These are phyloP conservation scores for Dryoscopus gambensis DNA, from an alignment of 2,113 vertebrate genomes.

Conservation along the genomic window DNA sequence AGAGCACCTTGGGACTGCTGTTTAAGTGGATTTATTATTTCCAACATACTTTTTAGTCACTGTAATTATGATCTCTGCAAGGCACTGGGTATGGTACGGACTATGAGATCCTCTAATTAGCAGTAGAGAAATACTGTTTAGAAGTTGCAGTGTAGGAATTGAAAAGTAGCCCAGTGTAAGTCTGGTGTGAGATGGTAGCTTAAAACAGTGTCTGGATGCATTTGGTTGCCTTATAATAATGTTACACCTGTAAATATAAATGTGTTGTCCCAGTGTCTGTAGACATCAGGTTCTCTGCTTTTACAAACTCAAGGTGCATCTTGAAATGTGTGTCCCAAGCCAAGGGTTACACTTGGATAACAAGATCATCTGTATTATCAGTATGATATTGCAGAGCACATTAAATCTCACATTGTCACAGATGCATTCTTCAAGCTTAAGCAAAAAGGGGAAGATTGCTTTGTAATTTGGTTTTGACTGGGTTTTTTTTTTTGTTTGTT, in stretches of 20 bases:
- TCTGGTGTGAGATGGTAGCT: not conserved
- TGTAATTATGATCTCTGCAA: not conserved
- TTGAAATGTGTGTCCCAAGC: not conserved
- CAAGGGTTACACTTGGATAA: not conserved
- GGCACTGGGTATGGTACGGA: not conserved
- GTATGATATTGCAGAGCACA: not conserved
- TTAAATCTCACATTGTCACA: accelerated
- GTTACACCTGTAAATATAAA: not conserved
- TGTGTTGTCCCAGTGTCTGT: not conserved
- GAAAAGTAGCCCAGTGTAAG: not conserved
- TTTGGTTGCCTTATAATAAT: not conserved
- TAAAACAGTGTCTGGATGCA: not conserved
- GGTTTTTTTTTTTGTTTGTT: not conserved
- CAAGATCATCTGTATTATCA: not conserved
- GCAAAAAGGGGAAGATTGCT: not conserved
- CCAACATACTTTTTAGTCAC: not conserved
- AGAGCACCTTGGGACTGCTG: not conserved
- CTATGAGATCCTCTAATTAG: not conserved
- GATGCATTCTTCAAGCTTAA: not conserved
- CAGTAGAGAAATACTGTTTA: not conserved
- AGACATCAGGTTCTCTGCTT: not conserved
- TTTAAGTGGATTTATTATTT: not conserved
- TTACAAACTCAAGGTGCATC: not conserved
- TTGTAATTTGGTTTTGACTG: not conserved
- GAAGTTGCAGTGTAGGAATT: not conserved